These are phyloP conservation scores for Temnothorax unifasciatus DNA, from an alignment of 2,888 invertebrate genomes.

Conservation along the genomic window DNA sequence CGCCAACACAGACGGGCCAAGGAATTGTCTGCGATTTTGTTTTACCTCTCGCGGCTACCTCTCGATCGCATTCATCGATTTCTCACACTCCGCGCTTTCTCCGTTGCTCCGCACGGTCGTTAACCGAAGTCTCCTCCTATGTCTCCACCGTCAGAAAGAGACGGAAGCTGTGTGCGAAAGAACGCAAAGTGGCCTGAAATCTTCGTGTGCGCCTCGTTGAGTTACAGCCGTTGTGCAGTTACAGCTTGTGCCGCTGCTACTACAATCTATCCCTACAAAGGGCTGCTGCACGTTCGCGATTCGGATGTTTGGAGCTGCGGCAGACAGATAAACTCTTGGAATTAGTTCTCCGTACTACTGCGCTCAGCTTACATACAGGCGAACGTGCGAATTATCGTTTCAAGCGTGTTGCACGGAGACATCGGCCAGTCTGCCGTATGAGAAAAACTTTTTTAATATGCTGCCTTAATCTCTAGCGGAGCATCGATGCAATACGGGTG, in stretches of 20 bases:
- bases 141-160: conserved; percentile 35
- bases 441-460: conserved; percentile 36
- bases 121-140: conserved; percentile 42
- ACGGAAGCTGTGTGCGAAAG: conserved; percentile 65
- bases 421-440: not conserved
- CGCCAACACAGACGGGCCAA: conserved; percentile 79
- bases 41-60: conserved; percentile 81
- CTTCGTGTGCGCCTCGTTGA: conserved; percentile 68
- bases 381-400: conserved; percentile 36
- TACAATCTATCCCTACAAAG: conserved; percentile 67
- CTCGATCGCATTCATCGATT: conserved; percentile 85
- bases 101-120: conserved; percentile 64
- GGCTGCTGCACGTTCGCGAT: conserved; percentile 54
- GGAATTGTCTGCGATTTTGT: conserved; percentile 85
- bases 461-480: not conserved
- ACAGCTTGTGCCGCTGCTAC: conserved; percentile 47
- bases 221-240: conserved; percentile 63
- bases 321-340: conserved; percentile 80
- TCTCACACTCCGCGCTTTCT: conserved; percentile 78
- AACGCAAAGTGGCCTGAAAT: conserved; percentile 77
- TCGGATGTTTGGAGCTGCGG: conserved; percentile 67
- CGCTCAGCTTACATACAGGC: conserved; percentile 22
- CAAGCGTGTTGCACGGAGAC: conserved; percentile 14
- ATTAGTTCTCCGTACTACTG: conserved; percentile 77
- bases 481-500: not conserved